These are phyloP conservation scores for Lycaena phlaeas DNA, from an alignment of 2,888 invertebrate species.

Conservation along the genomic window DNA sequence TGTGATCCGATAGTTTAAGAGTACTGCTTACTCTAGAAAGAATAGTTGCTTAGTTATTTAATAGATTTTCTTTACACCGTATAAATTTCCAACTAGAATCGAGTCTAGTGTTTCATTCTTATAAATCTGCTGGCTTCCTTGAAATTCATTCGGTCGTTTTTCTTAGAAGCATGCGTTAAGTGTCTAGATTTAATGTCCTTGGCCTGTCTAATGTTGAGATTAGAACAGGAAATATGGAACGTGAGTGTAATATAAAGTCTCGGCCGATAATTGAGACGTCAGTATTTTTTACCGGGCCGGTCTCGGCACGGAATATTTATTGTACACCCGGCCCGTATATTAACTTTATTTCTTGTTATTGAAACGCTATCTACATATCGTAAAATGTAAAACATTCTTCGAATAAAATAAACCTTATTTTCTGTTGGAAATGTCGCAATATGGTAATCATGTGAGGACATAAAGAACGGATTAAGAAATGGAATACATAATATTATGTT, in stretches of 20 bases:
- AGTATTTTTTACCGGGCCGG: constrained; percentile 50
- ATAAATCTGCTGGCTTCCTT: no score
- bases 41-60: no score
- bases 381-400: background rate
- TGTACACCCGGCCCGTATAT: constrained; percentile 58
- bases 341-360: constrained; percentile 62
- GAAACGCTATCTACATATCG: constrained; percentile 42
- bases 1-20: no score
- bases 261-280: constrained; percentile 67
- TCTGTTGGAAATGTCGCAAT: background rate
- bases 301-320: constrained; percentile 63
- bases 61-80: no score
- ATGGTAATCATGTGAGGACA: no score
- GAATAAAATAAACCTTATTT: background rate
- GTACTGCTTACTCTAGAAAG: no score
- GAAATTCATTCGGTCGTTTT: background rate
- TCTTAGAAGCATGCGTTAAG: background rate
- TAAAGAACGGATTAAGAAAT: no score
- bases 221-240: constrained; percentile 62
- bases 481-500: no score
- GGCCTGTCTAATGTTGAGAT: constrained; percentile 24
- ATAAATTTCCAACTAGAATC: no score
- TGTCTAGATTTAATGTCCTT: constrained; percentile 3
- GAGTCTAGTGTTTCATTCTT: no score
- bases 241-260: constrained; percentile 63